These are phyloP conservation scores for Paradoxurus hermaphroditus DNA, from an alignment of 2,113 vertebrate species.

Conservation along the genomic window DNA sequence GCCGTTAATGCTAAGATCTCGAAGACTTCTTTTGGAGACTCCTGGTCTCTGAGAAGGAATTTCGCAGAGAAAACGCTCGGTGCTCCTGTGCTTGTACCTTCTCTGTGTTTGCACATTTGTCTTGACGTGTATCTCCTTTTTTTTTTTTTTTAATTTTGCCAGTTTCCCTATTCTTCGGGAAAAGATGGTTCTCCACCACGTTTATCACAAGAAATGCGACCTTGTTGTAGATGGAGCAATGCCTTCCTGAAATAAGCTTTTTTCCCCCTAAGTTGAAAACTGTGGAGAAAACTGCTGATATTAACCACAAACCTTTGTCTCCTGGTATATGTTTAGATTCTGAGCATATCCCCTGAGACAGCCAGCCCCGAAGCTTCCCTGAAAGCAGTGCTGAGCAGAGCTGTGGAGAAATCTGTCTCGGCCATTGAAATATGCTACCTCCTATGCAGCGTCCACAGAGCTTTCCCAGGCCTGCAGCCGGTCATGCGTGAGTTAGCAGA, in stretches of 20 bases:
- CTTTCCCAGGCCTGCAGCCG: constrained; percentile 76
- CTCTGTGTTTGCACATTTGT: neutral
- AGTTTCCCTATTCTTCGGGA: neutral
- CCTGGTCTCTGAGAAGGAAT: neutral
- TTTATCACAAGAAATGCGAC: neutral
- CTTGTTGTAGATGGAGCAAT: neutral
- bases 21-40: neutral
- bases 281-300: neutral
- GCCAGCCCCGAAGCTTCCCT: constrained; percentile 71
- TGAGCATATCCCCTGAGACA: constrained; percentile 77
- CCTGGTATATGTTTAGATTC: constrained; percentile 74
- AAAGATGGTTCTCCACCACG: neutral
- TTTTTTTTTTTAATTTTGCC: neutral
- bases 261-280: constrained; percentile 14
- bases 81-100: neutral
- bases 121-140: neutral
- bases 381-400: constrained; percentile 73
- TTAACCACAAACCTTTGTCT: constrained; percentile 43
- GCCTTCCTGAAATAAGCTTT: neutral
- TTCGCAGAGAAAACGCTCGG: neutral
- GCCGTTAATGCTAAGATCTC: neutral
- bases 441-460: constrained; percentile 71
- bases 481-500: constrained; percentile 79
- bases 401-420: constrained; percentile 71
- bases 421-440: constrained; percentile 81